Conservation (phyloP, 2,113 vertebrate species). For the Cacatua alba region DNA sequence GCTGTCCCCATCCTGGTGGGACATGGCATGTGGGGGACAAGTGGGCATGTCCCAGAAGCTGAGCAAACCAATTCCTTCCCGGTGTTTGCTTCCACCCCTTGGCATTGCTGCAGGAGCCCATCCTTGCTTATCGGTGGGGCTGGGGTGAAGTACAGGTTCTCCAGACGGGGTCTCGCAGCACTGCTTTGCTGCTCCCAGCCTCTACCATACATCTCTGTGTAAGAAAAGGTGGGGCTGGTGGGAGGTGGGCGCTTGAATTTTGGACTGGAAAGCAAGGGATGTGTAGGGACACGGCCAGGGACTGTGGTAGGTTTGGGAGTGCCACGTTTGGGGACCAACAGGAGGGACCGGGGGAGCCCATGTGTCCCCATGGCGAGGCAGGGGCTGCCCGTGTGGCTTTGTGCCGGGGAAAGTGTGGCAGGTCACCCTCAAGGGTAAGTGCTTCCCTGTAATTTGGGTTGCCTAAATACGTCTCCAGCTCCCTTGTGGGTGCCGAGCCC, state of each 20-base stretch:
- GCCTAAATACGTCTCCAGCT: conserved; percentile 34
- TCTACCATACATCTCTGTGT: accelerated
- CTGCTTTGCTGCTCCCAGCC: not conserved
- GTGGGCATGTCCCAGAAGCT: not conserved
- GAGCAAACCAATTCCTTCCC: accelerated
- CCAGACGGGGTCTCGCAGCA: accelerated
- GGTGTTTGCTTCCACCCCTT: not conserved
- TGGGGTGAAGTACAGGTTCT: not conserved
- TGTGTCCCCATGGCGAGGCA: accelerated
- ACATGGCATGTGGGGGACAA: accelerated
- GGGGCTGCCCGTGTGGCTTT: not conserved
- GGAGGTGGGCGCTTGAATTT: not conserved
- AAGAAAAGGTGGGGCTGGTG: not conserved
- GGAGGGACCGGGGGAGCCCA: not conserved
- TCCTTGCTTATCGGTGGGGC: not conserved
- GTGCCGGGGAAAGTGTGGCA: not conserved
- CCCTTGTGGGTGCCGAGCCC: conserved; percentile 21
- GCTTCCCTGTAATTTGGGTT: conserved; percentile 39
- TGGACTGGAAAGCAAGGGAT: not conserved
- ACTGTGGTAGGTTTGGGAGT: not conserved
- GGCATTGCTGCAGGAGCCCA: not conserved
- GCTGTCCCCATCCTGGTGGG: not conserved
- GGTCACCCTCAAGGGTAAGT: not conserved
- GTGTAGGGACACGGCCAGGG: not conserved
- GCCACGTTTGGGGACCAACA: not conserved